Evolutionary conservation across 2,113 vertebrate genomes (phyloP), one percentile per base, ranked within the genome.

Genomic region (Nettapus auritus): DNA sequence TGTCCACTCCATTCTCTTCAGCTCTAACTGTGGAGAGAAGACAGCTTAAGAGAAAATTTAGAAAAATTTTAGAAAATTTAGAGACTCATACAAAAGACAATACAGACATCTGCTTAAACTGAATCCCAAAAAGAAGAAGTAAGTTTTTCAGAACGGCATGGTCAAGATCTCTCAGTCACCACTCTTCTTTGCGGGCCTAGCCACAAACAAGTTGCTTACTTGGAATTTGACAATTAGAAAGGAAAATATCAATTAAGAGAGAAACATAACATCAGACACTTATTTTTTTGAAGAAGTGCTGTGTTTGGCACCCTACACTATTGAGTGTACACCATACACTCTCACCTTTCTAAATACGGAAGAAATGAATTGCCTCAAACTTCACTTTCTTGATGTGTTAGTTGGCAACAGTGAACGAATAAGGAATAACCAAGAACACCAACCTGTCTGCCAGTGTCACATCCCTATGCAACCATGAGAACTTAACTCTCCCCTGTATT

Each of bases 1-100:
- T 98, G 89, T 99, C 99, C 97, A 99, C 98, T 62, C 99, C 99
- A 86, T 99, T 99, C 94, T 99, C 99, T 96, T 99, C 99, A 34
- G 97, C 81, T 94, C 98, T 98, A 92, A 98, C 99, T 99, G 94
- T 25, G 79, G 67, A 86, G 16, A 93, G 28, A 94, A 31, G 3
- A 94, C 9, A 95, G n/a, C 94, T 95, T 96, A 90, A 88, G 5
- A 86, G 36, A 90, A 46, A 31, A 8, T 52, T 91, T 40, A 89
- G 44, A 85, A n/a, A n/a, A n/a, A n/a, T n/a, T n/a, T n/a, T n/a
- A 86, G 36, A 90, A 46, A 31, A 8, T 52, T 91, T 40, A 89
- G 44, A 85, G 7, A 86, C 40, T 55, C 2, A 2, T 1, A 12
- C 6, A 48, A 26, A 34, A 79, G 38, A 56, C 44, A 85, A 38